Conservation (phyloP, 1,140 invertebrate species). For the Amyelois transitella region DNA sequence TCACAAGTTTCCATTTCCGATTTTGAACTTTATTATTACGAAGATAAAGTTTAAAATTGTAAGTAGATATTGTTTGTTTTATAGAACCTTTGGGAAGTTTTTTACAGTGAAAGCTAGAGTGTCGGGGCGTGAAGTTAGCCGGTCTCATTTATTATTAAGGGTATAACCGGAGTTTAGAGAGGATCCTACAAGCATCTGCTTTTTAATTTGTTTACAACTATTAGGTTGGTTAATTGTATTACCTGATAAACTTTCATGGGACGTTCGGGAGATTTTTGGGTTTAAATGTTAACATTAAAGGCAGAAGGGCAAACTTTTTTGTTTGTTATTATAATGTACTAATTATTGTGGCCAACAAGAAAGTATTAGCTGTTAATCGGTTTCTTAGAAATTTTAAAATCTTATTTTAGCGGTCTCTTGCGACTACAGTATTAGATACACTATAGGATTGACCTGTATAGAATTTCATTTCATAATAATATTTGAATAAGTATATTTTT, state of each 20-base stretch:
- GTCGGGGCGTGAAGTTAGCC: conserved; percentile 60
- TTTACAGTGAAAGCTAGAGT: conserved; percentile 49
- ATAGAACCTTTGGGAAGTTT: conserved; percentile 48
- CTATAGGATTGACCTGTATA: no score
- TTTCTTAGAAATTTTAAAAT: no score
- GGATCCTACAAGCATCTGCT: conserved; percentile 1
- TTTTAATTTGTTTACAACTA: conserved; percentile 7
- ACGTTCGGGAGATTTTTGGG: neutral
- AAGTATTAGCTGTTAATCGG: no score
- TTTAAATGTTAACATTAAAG: no score
- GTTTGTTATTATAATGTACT: no score
- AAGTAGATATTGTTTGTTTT: conserved; percentile 13
- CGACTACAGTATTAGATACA: no score
- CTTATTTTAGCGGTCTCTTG: no score
- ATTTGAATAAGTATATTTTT: no score
- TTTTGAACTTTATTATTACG: conserved; percentile 18
- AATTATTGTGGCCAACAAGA: no score
- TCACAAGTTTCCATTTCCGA: conserved; percentile 18
- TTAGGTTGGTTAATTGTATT: neutral
- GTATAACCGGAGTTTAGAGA: conserved; percentile 31
- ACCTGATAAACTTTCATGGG: neutral
- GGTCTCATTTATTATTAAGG: conserved; percentile 67
- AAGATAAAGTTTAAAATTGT: conserved; percentile 27
- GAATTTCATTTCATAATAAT: no score
- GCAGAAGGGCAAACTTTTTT: no score